These are phyloP conservation scores for Allophyes oxyacanthae DNA, from an alignment of 2,888 invertebrate species.

Conservation along the genomic window DNA sequence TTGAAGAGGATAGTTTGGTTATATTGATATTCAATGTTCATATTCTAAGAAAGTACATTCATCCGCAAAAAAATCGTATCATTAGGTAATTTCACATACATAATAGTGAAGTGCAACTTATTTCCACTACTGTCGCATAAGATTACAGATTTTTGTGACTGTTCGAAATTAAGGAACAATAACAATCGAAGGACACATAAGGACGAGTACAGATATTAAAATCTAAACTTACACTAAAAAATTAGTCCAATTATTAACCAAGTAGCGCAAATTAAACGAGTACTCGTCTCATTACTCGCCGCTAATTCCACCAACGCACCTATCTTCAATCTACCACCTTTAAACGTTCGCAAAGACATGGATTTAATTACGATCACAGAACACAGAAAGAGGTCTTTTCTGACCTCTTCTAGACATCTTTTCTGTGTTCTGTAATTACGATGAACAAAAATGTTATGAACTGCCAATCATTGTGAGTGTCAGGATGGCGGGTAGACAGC, in stretches of 20 bases:
- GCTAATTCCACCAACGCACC: conserved; percentile 62
- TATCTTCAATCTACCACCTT: conserved; percentile 36
- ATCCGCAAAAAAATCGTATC: not conserved
- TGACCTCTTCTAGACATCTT: no score
- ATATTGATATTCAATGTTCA: no score
- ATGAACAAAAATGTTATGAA: no score
- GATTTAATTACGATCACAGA: not conserved
- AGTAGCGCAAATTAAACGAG: conserved; percentile 85
- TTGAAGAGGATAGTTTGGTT: not conserved
- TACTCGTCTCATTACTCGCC: conserved; percentile 82
- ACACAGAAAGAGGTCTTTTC: not conserved
- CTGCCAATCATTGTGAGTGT: no score
- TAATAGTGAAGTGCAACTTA: not conserved
- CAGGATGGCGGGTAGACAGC: no score
- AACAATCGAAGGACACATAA: conserved; percentile 62
- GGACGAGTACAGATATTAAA: conserved; percentile 80
- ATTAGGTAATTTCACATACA: not conserved
- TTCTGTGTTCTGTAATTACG: no score
- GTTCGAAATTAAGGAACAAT: conserved; percentile 18
- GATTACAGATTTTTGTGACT: conserved; percentile 10
- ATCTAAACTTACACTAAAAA: conserved; percentile 75
- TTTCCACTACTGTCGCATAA: not conserved
- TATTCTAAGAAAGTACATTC: not conserved
- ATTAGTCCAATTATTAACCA: conserved; percentile 74
- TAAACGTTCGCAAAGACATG: conserved; percentile 10